phyloP scores from a whole-genome alignment of 2,888 invertebrate species.

The Thecophora atra region DNA sequence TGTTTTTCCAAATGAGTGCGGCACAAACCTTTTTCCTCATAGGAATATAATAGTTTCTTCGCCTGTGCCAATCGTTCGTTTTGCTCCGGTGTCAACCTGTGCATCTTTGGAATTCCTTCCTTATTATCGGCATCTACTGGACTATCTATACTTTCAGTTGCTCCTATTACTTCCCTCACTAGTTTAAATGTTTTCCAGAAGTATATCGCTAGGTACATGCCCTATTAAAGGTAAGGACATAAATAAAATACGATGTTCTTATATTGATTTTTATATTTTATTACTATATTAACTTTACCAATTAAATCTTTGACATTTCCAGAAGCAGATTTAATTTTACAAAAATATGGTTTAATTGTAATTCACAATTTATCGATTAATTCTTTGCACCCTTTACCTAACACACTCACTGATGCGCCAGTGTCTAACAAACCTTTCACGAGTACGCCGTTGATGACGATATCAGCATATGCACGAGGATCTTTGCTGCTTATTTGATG shows the following conservation, averaged over 20 bases:
- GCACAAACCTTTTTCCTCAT: not conserved
- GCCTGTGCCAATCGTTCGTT: too few species aligned
- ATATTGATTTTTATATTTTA: not conserved
- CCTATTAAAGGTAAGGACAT: not conserved
- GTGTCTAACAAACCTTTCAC: too few species aligned
- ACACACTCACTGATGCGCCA: too few species aligned
- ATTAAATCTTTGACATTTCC: not conserved
- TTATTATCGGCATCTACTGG: not conserved
- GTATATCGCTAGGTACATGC: not conserved
- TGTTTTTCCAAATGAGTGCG: conserved; percentile 14
- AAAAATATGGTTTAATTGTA: not conserved
- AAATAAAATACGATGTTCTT: not conserved
- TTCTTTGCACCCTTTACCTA: not conserved
- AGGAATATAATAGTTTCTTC: not conserved
- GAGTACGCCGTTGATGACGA: too few species aligned
- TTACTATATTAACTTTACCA: not conserved
- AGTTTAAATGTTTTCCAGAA: not conserved
- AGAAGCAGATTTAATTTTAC: not conserved
- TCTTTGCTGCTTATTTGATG: too few species aligned
- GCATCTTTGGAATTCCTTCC: not conserved
- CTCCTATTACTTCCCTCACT: not conserved
- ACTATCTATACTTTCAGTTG: not conserved
- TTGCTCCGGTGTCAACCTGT: not conserved
- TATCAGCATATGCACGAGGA: too few species aligned
- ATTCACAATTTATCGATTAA: not conserved